Percentiles rank a stretch among this genome's conserved stretches.
Conservation (phyloP, 92 coral and sea anemone genomes). For the Phenganax subtilis region DNA sequence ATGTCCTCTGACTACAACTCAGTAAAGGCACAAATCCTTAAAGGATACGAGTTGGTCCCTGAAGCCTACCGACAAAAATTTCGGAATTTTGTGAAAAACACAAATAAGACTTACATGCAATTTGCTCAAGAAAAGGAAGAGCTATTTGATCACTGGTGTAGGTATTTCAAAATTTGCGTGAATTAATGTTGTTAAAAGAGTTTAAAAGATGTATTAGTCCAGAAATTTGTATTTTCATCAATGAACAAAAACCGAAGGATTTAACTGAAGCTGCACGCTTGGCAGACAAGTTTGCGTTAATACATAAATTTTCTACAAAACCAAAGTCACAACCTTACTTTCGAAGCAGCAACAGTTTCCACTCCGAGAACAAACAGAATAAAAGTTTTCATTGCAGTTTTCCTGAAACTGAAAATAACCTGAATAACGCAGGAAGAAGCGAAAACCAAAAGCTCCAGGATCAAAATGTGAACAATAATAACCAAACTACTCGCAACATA, state of each 20-base stretch:
- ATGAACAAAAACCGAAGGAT: conserved; percentile 50
- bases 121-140: conserved; percentile 49
- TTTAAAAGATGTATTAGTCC: conserved; percentile 53
- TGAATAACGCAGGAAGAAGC: neutral
- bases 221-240: conserved; percentile 42
- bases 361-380: neutral
- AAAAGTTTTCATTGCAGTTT: neutral
- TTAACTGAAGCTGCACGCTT: conserved; percentile 51
- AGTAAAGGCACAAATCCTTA: conserved; percentile 42
- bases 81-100: conserved; percentile 33
- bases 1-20: conserved; percentile 46
- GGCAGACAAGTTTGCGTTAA: conserved; percentile 53
- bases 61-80: conserved; percentile 34
- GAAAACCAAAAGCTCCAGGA: neutral
- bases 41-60: conserved; percentile 52
- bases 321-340: conserved; percentile 13
- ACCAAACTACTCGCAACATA: neutral
- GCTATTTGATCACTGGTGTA: conserved; percentile 61
- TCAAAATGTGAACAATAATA: neutral
- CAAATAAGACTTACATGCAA: conserved; percentile 45
- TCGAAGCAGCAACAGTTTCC: neutral
- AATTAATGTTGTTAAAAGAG: conserved; percentile 50
- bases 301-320: conserved; percentile 45
- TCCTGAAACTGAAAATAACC: neutral
- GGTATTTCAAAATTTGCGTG: conserved; percentile 43